Evolutionary conservation across 2,888 invertebrate species (phyloP).

Genomic region (Cepaea hortensis): DNA sequence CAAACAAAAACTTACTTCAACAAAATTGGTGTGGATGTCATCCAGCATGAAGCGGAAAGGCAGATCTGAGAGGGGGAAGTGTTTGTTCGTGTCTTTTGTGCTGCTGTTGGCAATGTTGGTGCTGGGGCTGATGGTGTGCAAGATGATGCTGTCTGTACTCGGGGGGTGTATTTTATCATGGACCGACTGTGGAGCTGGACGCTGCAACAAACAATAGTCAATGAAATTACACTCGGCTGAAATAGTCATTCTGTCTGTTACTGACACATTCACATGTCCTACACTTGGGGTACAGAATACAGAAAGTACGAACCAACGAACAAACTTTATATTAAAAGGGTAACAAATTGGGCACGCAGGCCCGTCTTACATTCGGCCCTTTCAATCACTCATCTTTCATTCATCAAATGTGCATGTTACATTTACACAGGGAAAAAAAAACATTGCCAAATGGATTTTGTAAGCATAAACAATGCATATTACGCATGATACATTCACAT

Average conservation of each 20-base stretch:
- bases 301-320: no score
- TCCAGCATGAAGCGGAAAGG: slow-evolving; percentile 88
- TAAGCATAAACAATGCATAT: no score
- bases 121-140: slow-evolving; percentile 75
- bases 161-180: slow-evolving; percentile 84
- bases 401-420: no score
- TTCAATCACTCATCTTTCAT: no score
- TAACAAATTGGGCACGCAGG: no score
- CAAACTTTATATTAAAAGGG: no score
- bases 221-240: no score
- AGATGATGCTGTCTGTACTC: slow-evolving; percentile 84
- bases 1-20: slow-evolving; percentile 82
- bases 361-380: no score
- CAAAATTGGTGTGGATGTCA: slow-evolving; percentile 88
- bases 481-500: no score
- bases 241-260: no score
- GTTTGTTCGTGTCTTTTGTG: slow-evolving; percentile 43
- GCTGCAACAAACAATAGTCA: not conserved
- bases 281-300: not conserved
- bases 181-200: slow-evolving; percentile 34
- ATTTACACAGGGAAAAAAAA: no score
- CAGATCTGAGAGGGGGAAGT: slow-evolving; percentile 77
- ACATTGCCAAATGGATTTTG: no score
- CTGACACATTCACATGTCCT: not conserved
- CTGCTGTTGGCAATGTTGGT: slow-evolving; percentile 62